Evolutionary conservation across 2,113 vertebrate species (phyloP).

Genomic region (Triplophysa tibetana): DNA sequence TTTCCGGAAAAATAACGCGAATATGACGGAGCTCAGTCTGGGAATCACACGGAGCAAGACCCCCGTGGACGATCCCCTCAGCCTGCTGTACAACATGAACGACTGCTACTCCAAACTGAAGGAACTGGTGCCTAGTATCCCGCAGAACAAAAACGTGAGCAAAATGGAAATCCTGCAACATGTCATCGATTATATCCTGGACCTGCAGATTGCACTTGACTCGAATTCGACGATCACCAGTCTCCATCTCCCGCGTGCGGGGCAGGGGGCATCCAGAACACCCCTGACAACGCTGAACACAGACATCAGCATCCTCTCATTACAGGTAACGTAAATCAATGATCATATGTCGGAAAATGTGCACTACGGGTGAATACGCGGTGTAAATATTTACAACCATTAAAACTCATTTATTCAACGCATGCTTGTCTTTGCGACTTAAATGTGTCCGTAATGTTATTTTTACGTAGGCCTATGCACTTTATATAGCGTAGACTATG

Average conservation of each 20-base stretch:
- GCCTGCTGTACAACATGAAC: constrained; percentile 98
- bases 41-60: constrained; percentile 96
- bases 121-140: constrained; percentile 98
- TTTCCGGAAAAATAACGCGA: constrained; percentile 83
- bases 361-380: neutral
- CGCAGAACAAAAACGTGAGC: constrained; percentile 98
- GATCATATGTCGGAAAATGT: neutral
- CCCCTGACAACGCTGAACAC: constrained; percentile 96
- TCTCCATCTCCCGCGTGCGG: constrained; percentile 82
- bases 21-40: constrained; percentile 87
- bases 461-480: neutral
- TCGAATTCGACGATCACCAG: constrained; percentile 87
- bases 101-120: constrained; percentile 99
- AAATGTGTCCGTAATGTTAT: neutral
- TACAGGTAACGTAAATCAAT: constrained; percentile 82
- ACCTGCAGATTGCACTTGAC: constrained; percentile 98
- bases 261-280: constrained; percentile 79
- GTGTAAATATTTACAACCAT: neutral
- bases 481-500: too few species aligned
- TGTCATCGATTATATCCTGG: constrained; percentile 98
- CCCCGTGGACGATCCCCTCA: constrained; percentile 93
- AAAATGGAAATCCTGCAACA: constrained; percentile 99
- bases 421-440: too few species aligned
- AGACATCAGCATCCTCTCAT: constrained; percentile 95
- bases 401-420: too few species aligned